phyloP scores from a whole-genome alignment of 2,113 vertebrate genomes.

The Sylvietta virens region DNA sequence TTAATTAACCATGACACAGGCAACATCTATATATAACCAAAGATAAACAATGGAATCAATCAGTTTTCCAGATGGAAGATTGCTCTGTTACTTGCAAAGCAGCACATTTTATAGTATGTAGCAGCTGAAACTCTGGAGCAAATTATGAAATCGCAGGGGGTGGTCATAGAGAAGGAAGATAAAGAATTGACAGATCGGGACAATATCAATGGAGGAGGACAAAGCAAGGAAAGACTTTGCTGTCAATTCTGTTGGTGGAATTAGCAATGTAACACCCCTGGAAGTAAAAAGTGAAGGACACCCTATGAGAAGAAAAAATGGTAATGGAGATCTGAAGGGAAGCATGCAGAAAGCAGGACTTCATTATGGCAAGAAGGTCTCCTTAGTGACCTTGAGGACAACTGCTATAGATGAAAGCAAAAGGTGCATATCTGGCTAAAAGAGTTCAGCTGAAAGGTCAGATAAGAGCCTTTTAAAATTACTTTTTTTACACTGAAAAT shows the following conservation, averaged over 20 bases:
- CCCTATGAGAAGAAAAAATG: neutral
- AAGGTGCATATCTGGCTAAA: neutral
- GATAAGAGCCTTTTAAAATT: neutral
- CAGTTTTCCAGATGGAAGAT: neutral
- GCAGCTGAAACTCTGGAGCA: neutral
- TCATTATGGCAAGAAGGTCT: neutral
- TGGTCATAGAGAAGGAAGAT: neutral
- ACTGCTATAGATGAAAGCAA: neutral
- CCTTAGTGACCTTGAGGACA: neutral
- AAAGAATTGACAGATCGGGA: neutral
- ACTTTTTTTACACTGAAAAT: neutral
- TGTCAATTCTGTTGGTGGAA: neutral
- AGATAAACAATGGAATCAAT: neutral
- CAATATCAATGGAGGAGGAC: neutral
- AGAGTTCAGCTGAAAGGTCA: neutral
- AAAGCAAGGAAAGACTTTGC: neutral
- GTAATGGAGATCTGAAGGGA: neutral
- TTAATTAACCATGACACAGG: neutral
- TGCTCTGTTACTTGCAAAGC: neutral
- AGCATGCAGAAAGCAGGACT: neutral
- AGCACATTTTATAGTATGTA: neutral
- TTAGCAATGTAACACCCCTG: neutral
- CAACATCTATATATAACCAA: neutral
- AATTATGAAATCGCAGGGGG: neutral
- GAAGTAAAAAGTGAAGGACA: neutral